These are phyloP conservation scores for Vidua chalybeata DNA, from an alignment of 2,113 vertebrate genomes.

Conservation along the genomic window DNA sequence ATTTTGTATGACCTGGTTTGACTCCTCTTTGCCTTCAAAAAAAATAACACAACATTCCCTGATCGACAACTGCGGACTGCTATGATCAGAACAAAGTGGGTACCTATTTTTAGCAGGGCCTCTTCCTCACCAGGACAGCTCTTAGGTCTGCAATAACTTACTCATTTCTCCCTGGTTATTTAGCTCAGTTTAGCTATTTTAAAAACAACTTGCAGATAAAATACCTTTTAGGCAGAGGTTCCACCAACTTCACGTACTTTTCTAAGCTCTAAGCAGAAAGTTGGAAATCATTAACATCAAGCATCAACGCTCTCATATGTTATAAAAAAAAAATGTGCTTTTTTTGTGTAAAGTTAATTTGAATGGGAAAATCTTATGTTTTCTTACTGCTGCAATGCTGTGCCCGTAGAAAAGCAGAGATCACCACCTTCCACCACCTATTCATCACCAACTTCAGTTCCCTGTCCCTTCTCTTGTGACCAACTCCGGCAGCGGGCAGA, in stretches of 20 bases:
- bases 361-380: neutral
- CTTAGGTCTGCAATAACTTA: neutral
- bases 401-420: rapidly evolving
- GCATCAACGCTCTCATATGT: neutral
- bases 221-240: neutral
- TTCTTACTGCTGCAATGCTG: neutral
- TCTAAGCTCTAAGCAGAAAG: neutral
- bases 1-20: neutral
- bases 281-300: too few relatives aligned
- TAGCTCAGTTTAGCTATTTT: neutral
- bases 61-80: rapidly evolving
- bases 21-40: neutral
- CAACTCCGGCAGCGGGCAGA: rapidly evolving
- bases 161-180: neutral
- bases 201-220: neutral
- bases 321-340: rapidly evolving
- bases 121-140: neutral
- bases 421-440: rapidly evolving
- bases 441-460: rapidly evolving
- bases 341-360: neutral
- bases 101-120: rapidly evolving
- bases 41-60: neutral
- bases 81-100: rapidly evolving
- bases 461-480: rapidly evolving
- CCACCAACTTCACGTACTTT: neutral